Conservation (phyloP, 2,113 vertebrate species). For the Plotosus lineatus region DNA sequence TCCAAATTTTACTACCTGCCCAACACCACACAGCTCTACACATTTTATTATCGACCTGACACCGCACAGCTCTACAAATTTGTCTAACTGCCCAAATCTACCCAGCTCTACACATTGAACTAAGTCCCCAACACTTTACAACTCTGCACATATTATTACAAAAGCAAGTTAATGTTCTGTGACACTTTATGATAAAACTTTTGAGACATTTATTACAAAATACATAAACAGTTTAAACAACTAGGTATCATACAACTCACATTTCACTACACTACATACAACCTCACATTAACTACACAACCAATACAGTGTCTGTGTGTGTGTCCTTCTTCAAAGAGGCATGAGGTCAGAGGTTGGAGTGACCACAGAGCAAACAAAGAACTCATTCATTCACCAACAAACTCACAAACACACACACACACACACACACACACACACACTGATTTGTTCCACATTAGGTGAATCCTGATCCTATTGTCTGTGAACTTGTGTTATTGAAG, state of each 20-base stretch:
- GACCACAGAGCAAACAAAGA: constrained; percentile 46
- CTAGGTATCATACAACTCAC: too few relatives aligned
- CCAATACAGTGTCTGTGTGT: neutral
- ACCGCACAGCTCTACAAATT: neutral
- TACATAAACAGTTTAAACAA: too few relatives aligned
- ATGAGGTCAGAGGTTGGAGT: constrained; percentile 48
- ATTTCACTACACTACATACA: too few relatives aligned
- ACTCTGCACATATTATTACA: too few relatives aligned
- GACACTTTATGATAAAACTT: too few relatives aligned
- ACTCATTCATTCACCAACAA: constrained; percentile 24
- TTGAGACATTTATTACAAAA: too few relatives aligned
- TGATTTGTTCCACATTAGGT: constrained; percentile 15
- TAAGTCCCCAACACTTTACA: too few relatives aligned
- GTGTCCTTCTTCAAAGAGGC: constrained; percentile 20
- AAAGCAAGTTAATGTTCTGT: too few relatives aligned
- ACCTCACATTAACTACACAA: neutral
- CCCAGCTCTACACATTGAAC: too few relatives aligned
- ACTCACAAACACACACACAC: neutral
- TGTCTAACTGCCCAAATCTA: too few relatives aligned
- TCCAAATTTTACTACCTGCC: neutral
- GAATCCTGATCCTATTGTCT: constrained; percentile 18
- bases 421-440: constrained; percentile 43
- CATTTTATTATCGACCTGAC: neutral
- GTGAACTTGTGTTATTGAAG: neutral
- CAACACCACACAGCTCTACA: too few relatives aligned